phyloP scores from a whole-genome alignment of 2,797 vertebrate genomes.

The Lutjanus argentimaculatus region DNA sequence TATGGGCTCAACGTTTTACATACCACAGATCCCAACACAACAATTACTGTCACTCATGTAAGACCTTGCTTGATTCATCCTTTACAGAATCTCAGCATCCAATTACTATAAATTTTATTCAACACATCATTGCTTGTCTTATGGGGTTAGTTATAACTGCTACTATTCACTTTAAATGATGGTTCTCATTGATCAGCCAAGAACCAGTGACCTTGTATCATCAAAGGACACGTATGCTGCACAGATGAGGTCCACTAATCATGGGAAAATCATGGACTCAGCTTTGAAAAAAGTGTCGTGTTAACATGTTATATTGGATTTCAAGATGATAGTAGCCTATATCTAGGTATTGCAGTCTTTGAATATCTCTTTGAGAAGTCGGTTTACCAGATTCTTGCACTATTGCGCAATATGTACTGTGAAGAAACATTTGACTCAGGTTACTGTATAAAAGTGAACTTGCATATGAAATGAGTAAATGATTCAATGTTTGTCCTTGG shows the following conservation, averaged over 20 bases:
- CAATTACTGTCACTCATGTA: slow-evolving; percentile 16
- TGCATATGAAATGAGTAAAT: neutral
- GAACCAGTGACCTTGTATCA: slow-evolving; percentile 31
- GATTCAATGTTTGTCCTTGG: slow-evolving; percentile 20
- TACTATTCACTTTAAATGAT: slow-evolving; percentile 15
- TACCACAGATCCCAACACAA: neutral
- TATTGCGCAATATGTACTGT: neutral
- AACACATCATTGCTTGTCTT: slow-evolving; percentile 28
- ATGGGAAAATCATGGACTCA: slow-evolving; percentile 5
- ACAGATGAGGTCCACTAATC: slow-evolving; percentile 18
- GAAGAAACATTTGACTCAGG: neutral
- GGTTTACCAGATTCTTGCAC: neutral
- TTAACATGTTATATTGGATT: slow-evolving; percentile 8
- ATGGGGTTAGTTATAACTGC: slow-evolving; percentile 23
- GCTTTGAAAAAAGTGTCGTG: slow-evolving; percentile 22
- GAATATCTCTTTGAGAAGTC: slow-evolving; percentile 16
- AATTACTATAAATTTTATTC: slow-evolving; percentile 40
- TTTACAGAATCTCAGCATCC: slow-evolving; percentile 25
- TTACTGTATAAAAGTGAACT: slow-evolving; percentile 2
- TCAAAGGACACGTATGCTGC: slow-evolving; percentile 1
- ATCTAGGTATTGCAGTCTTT: slow-evolving; percentile 10
- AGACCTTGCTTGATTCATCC: slow-evolving; percentile 14
- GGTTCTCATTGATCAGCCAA: slow-evolving; percentile 42
- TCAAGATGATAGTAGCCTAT: neutral
- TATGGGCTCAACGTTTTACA: slow-evolving; percentile 3